Evolutionary conservation across 2,113 vertebrate genomes (phyloP).

Genomic region (Cynocephalus volans): DNA sequence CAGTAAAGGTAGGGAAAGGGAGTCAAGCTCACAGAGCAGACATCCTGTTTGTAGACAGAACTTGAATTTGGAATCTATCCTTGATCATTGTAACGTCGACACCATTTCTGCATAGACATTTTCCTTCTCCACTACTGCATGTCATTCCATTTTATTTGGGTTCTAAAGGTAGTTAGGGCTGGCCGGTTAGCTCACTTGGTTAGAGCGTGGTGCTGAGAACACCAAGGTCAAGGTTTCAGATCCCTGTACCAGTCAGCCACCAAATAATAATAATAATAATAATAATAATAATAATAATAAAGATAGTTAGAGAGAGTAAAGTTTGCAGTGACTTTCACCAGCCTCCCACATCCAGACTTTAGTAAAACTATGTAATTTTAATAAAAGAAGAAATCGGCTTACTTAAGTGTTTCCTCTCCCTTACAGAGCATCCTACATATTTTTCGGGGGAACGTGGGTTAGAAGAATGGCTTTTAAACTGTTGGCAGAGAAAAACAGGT

Average conservation of each 20-base stretch:
- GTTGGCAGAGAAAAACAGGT: background rate
- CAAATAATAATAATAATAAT: no score
- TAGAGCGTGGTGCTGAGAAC: no score
- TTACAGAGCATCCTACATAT: background rate
- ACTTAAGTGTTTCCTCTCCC: background rate
- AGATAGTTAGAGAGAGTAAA: background rate
- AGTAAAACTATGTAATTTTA: background rate
- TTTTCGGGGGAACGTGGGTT: background rate
- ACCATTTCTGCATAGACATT: background rate
- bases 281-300: background rate
- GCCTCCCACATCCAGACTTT: background rate
- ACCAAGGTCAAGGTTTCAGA: no score
- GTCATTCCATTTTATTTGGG: background rate
- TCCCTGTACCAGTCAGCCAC: no score
- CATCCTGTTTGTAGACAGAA: background rate
- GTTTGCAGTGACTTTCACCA: background rate
- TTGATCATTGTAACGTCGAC: background rate
- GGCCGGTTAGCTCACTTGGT: no score
- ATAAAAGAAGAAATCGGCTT: background rate
- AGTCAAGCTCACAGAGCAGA: background rate
- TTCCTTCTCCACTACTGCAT: background rate
- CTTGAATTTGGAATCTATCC: background rate
- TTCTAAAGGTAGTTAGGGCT: background rate
- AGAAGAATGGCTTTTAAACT: slow-evolving; percentile 5
- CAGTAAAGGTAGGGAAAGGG: background rate